A percentile compares a stretch with the other conserved stretches of the same genome.
Conservation (phyloP, 2,113 vertebrate genomes). For the Panurus biarmicus region DNA sequence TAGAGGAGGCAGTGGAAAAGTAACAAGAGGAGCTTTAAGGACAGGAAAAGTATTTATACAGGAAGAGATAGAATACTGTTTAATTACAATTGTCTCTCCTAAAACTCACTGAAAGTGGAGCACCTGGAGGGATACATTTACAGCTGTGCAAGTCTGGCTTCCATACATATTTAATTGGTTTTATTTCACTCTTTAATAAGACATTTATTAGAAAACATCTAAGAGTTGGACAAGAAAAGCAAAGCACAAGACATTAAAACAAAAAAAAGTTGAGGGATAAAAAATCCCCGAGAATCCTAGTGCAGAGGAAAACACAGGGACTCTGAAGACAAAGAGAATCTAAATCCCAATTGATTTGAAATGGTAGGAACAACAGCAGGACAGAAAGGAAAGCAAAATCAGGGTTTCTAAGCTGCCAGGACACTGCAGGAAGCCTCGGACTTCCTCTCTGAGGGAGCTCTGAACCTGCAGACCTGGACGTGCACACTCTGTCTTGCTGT, state of each 20-base stretch:
- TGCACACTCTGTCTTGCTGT: background rate
- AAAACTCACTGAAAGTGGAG: background rate
- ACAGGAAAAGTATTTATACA: background rate
- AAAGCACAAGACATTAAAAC: background rate
- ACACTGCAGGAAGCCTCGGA: constrained; percentile 1
- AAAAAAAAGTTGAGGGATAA: background rate
- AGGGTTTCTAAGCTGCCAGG: constrained; percentile 10
- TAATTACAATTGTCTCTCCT: background rate
- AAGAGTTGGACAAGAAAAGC: background rate
- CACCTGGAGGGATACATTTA: background rate
- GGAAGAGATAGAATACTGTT: background rate
- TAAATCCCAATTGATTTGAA: background rate
- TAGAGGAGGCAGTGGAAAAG: background rate
- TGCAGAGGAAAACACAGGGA: background rate
- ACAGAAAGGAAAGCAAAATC: background rate
- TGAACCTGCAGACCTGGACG: background rate
- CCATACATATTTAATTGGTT: background rate
- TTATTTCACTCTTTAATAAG: background rate
- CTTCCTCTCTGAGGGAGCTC: constrained; percentile 22
- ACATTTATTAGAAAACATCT: background rate
- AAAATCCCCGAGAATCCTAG: background rate
- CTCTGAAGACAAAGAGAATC: background rate
- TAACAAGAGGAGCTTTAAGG: background rate
- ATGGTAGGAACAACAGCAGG: background rate
- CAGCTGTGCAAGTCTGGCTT: constrained; percentile 20